A percentile compares a stretch with the other conserved stretches of the same genome.
Evolutionary conservation across 2,888 invertebrate genomes (phyloP).

Genomic region (Hydriomena furcata): DNA sequence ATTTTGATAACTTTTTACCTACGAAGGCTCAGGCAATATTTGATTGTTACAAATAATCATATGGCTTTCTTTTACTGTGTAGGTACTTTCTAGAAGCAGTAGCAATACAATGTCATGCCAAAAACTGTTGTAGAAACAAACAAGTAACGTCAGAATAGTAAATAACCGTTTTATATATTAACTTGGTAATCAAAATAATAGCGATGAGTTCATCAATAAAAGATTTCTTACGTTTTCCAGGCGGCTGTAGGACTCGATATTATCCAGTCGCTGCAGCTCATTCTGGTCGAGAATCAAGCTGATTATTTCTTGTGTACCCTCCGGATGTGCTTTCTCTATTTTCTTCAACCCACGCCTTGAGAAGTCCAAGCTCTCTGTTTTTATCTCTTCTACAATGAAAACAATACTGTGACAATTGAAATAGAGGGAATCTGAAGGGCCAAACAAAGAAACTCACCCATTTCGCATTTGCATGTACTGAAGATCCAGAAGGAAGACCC

Average conservation of each 20-base stretch:
- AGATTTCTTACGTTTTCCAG: constrained; percentile 87
- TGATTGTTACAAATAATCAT: too few relatives aligned
- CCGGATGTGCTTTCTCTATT: constrained; percentile 88
- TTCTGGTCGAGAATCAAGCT: constrained; percentile 93
- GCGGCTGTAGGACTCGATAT: constrained; percentile 91
- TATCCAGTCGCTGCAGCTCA: constrained; percentile 93
- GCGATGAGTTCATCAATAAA: neutral
- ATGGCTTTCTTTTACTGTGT: too few relatives aligned
- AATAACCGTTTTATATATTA: too few relatives aligned
- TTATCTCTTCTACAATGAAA: constrained; percentile 45
- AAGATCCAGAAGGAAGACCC: too few relatives aligned
- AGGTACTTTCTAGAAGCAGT: too few relatives aligned
- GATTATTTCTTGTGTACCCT: constrained; percentile 86
- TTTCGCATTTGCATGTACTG: constrained; percentile 7
- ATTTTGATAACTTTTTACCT: too few relatives aligned
- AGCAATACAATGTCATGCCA: too few relatives aligned
- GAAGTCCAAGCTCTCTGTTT: constrained; percentile 87
- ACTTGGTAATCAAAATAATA: too few relatives aligned
- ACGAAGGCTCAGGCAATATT: too few relatives aligned
- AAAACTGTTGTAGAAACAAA: too few relatives aligned
- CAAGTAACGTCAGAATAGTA: neutral
- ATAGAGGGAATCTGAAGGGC: neutral
- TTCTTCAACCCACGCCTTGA: constrained; percentile 92
- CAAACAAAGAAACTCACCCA: constrained; percentile 25
- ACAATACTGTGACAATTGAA: neutral